These are phyloP conservation scores for Morus bassanus DNA, from an alignment of 2,797 vertebrate species.

Conservation along the genomic window DNA sequence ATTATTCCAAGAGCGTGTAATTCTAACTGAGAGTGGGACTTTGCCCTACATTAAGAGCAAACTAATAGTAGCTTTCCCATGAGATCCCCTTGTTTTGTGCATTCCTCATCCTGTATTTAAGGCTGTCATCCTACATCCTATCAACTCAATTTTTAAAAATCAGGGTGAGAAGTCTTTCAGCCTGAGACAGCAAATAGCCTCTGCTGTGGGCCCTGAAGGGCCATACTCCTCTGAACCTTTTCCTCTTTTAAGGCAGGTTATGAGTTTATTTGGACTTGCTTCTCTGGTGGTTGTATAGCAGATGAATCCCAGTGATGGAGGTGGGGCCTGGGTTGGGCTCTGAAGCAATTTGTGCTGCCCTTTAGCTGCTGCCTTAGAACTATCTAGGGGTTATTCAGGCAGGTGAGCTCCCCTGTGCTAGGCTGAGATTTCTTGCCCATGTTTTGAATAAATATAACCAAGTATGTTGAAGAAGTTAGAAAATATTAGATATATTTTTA, in stretches of 20 bases:
- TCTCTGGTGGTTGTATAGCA: not conserved
- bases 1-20: not conserved
- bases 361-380: not conserved
- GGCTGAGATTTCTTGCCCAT: not conserved
- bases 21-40: not conserved
- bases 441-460: not conserved
- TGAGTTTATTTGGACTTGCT: not conserved
- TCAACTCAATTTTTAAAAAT: not conserved
- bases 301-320: not conserved
- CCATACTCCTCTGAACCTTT: not conserved
- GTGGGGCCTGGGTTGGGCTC: not conserved
- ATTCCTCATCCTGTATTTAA: slow-evolving; percentile 20
- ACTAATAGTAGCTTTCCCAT: not conserved
- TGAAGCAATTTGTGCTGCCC: not conserved
- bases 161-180: not conserved
- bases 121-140: slow-evolving; percentile 8
- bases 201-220: not conserved
- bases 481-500: not conserved
- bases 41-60: not conserved
- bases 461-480: not conserved
- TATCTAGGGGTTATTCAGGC: not conserved
- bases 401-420: not conserved
- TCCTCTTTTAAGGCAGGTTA: not conserved
- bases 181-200: not conserved
- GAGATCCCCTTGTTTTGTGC: not conserved